Evolutionary conservation across 1,140 invertebrate genomes (phyloP).

Genomic region (Drosophila watanabei): DNA sequence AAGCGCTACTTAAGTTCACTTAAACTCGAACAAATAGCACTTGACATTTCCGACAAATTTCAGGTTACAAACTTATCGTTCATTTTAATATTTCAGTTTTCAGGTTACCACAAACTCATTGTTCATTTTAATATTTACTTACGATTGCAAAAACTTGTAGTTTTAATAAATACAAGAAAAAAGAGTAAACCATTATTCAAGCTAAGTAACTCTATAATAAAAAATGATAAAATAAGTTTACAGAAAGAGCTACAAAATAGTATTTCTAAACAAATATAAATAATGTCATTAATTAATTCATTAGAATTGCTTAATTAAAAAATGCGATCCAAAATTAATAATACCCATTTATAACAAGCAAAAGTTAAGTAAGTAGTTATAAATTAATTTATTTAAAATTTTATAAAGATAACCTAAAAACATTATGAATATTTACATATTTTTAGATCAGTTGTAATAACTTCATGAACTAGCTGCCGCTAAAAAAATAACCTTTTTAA

Average conservation of each 20-base stretch:
- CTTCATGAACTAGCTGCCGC: background rate
- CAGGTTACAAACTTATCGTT: background rate
- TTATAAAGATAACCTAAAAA: background rate
- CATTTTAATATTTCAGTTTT: background rate
- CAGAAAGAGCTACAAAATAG: background rate
- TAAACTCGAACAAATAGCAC: conserved; percentile 13
- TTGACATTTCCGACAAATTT: conserved; percentile 3
- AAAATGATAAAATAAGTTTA: background rate
- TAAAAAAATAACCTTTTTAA: background rate
- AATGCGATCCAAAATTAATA: too few species aligned
- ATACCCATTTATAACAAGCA: background rate
- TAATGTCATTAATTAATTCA: too few species aligned
- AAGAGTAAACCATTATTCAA: background rate
- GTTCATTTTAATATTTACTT: background rate
- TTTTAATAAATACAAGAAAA: background rate
- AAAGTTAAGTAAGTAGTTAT: too few species aligned
- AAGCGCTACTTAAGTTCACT: conserved; percentile 37
- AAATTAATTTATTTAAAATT: background rate
- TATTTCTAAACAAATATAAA: too few species aligned
- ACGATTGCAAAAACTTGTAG: background rate
- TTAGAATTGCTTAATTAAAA: too few species aligned
- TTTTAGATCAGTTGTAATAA: background rate
- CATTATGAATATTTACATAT: background rate
- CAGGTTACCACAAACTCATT: background rate
- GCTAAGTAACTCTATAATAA: background rate